Conservation (phyloP, 2,797 vertebrate species). For the Mormyrops attenuatus region DNA sequence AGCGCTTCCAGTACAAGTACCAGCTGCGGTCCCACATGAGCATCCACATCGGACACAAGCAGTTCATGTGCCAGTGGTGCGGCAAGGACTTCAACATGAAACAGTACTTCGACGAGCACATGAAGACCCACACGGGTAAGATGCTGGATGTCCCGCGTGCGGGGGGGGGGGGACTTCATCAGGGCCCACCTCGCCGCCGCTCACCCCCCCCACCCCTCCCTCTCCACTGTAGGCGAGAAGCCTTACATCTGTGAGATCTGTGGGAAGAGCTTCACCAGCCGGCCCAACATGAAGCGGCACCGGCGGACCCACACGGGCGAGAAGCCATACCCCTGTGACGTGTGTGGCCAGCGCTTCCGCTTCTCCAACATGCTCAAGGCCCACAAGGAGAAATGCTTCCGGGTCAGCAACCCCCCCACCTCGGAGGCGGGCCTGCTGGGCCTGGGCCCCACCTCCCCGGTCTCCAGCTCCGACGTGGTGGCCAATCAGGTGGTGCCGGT, state of each 20-base stretch:
- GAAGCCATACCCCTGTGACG: conserved; percentile 89
- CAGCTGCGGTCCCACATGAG: conserved; percentile 72
- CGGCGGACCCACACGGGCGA: conserved; percentile 91
- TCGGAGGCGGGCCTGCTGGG: conserved; percentile 50
- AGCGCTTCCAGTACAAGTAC: conserved; percentile 77
- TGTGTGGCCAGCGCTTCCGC: conserved; percentile 88
- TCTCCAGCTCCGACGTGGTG: conserved; percentile 39
- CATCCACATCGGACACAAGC: conserved; percentile 76
- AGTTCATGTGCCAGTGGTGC: conserved; percentile 80
- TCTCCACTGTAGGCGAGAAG: conserved; percentile 75
- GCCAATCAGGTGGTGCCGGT: conserved; percentile 48
- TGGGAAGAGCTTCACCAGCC: conserved; percentile 95
- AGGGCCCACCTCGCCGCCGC: background rate
- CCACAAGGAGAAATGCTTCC: conserved; percentile 92
- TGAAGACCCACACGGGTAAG: conserved; percentile 75
- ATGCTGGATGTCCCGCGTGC: background rate
- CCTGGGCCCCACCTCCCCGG: conserved; percentile 42
- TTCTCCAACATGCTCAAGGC: conserved; percentile 98
- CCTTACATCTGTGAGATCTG: conserved; percentile 97
- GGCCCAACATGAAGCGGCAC: conserved; percentile 97
- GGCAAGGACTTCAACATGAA: conserved; percentile 81
- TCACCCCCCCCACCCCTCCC: background rate
- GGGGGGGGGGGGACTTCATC: background rate
- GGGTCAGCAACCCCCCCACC: conserved; percentile 71
- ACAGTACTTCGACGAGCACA: conserved; percentile 76